Conservation (phyloP, 2,797 vertebrate species). For the Psittacula echo region DNA sequence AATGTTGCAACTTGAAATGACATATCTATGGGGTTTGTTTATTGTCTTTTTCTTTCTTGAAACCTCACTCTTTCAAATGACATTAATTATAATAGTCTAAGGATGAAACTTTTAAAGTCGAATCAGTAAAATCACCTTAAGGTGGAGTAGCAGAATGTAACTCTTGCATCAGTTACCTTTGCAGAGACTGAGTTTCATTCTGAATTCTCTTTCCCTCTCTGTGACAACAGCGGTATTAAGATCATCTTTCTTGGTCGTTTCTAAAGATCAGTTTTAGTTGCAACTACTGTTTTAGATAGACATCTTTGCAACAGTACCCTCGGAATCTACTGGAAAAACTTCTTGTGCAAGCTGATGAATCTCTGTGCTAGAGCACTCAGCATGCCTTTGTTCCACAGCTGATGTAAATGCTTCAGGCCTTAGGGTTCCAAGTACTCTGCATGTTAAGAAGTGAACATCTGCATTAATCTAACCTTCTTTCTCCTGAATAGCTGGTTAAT, state of each 20-base stretch:
- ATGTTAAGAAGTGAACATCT: background rate
- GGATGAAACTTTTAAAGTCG: background rate
- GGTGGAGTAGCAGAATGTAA: background rate
- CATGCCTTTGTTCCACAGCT: background rate
- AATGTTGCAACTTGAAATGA: background rate
- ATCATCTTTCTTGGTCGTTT: background rate
- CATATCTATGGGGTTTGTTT: background rate
- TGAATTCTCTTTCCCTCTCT: background rate
- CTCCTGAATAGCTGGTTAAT: background rate
- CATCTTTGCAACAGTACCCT: background rate
- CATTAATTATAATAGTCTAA: background rate
- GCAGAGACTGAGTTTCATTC: background rate
- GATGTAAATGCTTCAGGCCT: background rate
- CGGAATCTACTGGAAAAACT: background rate
- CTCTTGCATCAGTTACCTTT: background rate
- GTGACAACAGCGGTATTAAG: background rate
- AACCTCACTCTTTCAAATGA: background rate
- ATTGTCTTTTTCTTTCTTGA: background rate
- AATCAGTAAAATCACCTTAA: background rate
- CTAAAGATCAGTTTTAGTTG: background rate
- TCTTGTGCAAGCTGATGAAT: background rate
- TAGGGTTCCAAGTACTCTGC: background rate
- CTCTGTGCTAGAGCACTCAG: background rate
- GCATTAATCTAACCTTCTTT: background rate
- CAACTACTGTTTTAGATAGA: background rate